Conservation (phyloP, 37 sponge, comb jelly and placozoan genomes). For the Bolinopsis microptera region DNA sequence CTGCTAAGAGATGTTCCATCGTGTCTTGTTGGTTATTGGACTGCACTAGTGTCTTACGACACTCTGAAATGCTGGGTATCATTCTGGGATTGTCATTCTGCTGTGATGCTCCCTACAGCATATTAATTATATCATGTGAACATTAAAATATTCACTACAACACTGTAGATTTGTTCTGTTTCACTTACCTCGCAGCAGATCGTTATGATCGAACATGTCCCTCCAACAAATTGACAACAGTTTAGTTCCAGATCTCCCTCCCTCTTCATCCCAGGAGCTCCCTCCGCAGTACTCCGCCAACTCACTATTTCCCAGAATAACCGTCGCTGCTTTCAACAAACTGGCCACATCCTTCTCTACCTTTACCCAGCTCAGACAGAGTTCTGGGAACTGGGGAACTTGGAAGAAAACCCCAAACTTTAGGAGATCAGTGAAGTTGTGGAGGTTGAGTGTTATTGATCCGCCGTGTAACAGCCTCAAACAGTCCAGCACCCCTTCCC, state of each 20-base stretch:
- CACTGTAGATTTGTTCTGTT: no score
- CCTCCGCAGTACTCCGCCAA: not conserved
- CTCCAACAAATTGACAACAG: not conserved
- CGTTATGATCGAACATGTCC: not conserved
- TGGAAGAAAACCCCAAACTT: constrained; percentile 6
- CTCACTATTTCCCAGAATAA: not conserved
- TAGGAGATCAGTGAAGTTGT: not conserved
- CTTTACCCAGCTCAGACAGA: not conserved
- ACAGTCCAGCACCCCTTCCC: not conserved
- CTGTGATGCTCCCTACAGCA: no score
- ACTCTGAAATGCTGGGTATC: no score
- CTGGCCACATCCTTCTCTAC: not conserved
- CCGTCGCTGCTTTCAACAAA: not conserved
- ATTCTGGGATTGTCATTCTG: no score
- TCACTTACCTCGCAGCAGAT: not conserved
- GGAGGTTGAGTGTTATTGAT: not conserved
- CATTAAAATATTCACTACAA: no score
- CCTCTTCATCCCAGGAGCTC: not conserved
- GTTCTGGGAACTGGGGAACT: not conserved
- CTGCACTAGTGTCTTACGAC: not conserved
- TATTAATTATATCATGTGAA: no score
- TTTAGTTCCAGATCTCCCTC: not conserved
- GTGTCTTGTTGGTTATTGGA: not conserved
- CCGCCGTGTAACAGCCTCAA: not conserved
- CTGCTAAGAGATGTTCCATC: not conserved